phyloP scores from a whole-genome alignment of 2,797 vertebrate species.

The Arctocebus calabarensis region DNA sequence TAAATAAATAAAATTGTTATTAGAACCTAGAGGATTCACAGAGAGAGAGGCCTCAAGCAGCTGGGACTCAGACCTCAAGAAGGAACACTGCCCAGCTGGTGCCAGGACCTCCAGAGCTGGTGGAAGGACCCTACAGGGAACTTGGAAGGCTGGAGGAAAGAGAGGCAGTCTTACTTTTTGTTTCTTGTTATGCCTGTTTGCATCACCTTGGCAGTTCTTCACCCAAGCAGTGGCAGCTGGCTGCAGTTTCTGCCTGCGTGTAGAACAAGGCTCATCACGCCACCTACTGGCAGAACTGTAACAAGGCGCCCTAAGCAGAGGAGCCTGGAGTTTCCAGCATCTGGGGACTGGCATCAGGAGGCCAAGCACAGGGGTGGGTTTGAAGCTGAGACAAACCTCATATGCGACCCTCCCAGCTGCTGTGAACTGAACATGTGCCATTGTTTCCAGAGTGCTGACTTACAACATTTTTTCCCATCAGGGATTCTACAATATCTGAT shows the following conservation, averaged over 20 bases:
- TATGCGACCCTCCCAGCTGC: not conserved
- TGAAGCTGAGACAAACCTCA: not conserved
- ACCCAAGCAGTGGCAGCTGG: not conserved
- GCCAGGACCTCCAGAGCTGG: not conserved
- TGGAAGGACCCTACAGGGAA: not conserved
- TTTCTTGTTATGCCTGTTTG: not conserved
- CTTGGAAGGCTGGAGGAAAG: not conserved
- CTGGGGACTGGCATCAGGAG: not conserved
- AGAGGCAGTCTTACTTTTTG: not conserved
- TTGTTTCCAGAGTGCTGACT: not conserved
- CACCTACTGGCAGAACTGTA: not conserved
- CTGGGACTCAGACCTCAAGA: not conserved
- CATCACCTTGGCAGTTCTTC: not conserved
- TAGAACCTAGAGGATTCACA: not conserved
- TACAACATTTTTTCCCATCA: not conserved
- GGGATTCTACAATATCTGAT: not conserved
- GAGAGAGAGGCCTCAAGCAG: not conserved
- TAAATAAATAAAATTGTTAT: no score
- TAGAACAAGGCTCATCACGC: constrained; percentile 45
- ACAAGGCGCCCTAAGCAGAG: not conserved
- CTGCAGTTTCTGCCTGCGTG: not conserved
- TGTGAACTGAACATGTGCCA: not conserved
- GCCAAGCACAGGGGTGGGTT: not conserved
- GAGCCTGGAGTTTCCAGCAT: not conserved
- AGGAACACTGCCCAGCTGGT: not conserved